Percentiles rank a stretch among this genome's conserved stretches.
Evolutionary conservation across 1,140 invertebrate genomes (phyloP).

Genomic region (Anastatus disparis): DNA sequence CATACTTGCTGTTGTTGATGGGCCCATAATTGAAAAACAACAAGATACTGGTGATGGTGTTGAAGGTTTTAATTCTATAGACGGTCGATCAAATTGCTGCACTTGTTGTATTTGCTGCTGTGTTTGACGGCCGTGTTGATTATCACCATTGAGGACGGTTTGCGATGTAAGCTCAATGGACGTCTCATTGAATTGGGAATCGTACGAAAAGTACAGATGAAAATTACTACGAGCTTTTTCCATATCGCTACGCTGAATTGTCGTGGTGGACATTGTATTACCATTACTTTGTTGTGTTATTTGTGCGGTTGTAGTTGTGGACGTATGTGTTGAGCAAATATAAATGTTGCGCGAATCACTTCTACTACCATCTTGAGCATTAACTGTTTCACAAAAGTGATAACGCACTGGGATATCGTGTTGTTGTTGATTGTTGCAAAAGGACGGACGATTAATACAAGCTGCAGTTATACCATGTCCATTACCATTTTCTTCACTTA

Average conservation of each 20-base stretch:
- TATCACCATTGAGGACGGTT: slow-evolving; percentile 28
- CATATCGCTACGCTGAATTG: background rate
- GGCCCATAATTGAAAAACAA: slow-evolving; percentile 58
- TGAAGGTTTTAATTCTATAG: slow-evolving; percentile 54
- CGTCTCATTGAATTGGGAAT: slow-evolving; percentile 53
- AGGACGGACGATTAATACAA: slow-evolving; percentile 38
- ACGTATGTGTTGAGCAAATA: slow-evolving; percentile 54
- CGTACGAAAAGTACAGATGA: slow-evolving; percentile 59
- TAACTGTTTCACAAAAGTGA: slow-evolving; percentile 46
- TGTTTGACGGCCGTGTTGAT: background rate
- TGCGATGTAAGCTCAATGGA: slow-evolving; percentile 54
- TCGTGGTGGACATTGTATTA: background rate
- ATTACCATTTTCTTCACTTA: background rate
- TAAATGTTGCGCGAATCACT: slow-evolving; percentile 47
- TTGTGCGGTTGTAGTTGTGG: slow-evolving; percentile 9
- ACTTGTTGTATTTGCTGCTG: background rate
- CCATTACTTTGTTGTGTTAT: slow-evolving; percentile 36
- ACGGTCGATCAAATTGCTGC: background rate
- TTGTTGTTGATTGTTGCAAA: background rate
- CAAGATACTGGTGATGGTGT: slow-evolving; percentile 63
- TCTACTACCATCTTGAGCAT: background rate
- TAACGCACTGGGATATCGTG: slow-evolving; percentile 32
- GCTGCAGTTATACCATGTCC: background rate
- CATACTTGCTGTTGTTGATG: slow-evolving; percentile 23
- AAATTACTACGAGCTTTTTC: slow-evolving; percentile 54